Evolutionary conservation across 2,113 vertebrate species (phyloP), one percentile per base, ranked within the genome.

Genomic region (Helogale parvula): DNA sequence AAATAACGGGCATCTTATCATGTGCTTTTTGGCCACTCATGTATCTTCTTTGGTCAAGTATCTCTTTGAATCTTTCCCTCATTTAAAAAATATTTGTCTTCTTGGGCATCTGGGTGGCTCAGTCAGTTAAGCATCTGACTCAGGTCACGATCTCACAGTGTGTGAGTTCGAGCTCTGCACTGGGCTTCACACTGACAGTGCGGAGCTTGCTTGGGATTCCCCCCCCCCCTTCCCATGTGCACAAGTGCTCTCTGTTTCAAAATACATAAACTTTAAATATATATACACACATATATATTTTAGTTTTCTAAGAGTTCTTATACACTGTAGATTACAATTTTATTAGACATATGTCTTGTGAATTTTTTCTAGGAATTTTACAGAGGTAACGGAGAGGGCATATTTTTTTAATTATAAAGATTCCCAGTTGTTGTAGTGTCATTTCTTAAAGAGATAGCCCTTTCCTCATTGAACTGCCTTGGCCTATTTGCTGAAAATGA

Each of bases 291-390:
- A 60, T 57, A 60, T 23, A 23, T 10, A 23, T 3, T 15, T 88
- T 3, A 93, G 15, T 79, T 33, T 11, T 88, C 0, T 74, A 94
- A n/a, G 13, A 92, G 63, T 54, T 95, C 45, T 74, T 63, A 52
- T 74, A 50, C n/a, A 69, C 38, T 76, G 29, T 33, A 23, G 76
- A 60, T 41, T 71, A 60, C 0, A 80, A 47, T 7, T 31, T 85
- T 27, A 77, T 68, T 38, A 52, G 69, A 60, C 27, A 12, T 17
- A 13, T 87, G 2, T 68, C 89, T 52, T 50, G 11, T 92, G 5
- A 86, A 29, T 79, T 72, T 83, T 95, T 83, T n/a, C 41, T 54
- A 35, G 29, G n/a, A 87, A 31, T 76, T 69, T 96, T 92, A 95
- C 13, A 89, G 25, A 41, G 1, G 21, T 86, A 77, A 90, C 16